Evolutionary conservation across 1,140 invertebrate genomes (phyloP).

Genomic region (Anastrepha ludens): DNA sequence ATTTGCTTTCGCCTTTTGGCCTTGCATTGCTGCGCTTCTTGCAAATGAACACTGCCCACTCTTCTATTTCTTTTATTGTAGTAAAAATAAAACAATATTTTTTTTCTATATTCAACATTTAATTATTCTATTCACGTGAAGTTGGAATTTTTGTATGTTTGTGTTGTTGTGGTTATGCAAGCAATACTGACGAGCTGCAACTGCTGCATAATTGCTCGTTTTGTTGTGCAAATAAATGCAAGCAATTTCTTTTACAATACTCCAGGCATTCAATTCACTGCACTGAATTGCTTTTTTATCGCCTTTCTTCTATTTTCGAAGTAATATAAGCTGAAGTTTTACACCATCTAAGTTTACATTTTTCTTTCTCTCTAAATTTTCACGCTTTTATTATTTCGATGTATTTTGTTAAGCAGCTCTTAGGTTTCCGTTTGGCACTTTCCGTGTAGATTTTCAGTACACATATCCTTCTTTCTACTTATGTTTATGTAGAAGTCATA

Average conservation of each 20-base stretch:
- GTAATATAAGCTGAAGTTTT: neutral
- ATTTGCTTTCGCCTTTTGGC: too few relatives aligned
- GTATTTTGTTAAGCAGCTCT: neutral
- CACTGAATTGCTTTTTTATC: neutral
- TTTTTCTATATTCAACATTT: too few relatives aligned
- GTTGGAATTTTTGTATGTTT: too few relatives aligned
- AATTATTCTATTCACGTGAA: too few relatives aligned
- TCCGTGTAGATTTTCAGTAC: neutral
- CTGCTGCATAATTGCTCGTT: neutral
- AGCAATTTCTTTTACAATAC: neutral
- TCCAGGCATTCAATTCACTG: neutral
- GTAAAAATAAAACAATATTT: too few relatives aligned
- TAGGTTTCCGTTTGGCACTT: neutral
- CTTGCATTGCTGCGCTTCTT: too few relatives aligned
- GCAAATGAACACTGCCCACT: too few relatives aligned
- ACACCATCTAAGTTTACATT: neutral
- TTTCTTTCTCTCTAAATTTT: neutral
- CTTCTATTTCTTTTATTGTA: too few relatives aligned
- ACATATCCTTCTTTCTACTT: neutral
- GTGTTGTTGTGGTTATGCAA: too few relatives aligned
- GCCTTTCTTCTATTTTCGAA: neutral
- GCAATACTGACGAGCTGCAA: neutral
- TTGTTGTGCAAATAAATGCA: neutral
- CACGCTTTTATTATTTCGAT: neutral
- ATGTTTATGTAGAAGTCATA: too few relatives aligned